A percentile compares a stretch with the other conserved stretches of the same genome.
Evolutionary conservation across 2,113 vertebrate species (phyloP).

Genomic region (Apteryx mantelli): DNA sequence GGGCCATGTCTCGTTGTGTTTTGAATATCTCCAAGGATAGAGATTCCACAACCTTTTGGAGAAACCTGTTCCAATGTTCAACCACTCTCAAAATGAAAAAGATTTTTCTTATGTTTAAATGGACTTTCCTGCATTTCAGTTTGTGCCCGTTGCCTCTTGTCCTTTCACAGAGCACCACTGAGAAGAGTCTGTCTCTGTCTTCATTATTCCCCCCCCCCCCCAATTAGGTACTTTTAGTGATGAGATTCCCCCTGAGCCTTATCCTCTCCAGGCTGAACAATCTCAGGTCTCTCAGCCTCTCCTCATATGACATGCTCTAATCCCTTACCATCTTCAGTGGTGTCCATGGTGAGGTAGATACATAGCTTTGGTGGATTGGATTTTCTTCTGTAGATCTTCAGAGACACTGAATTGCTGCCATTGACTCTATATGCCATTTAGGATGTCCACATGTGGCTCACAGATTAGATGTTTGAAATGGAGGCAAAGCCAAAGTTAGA

Average conservation of each 20-base stretch:
- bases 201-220: rapidly evolving
- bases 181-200: neutral
- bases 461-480: neutral
- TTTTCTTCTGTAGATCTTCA: neutral
- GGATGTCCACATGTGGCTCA: too few species aligned
- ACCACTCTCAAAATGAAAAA: neutral
- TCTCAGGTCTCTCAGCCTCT: neutral
- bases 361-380: neutral
- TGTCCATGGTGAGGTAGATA: neutral
- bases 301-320: neutral
- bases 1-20: rapidly evolving
- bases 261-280: neutral
- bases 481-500: neutral
- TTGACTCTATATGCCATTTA: neutral
- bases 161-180: neutral
- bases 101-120: neutral
- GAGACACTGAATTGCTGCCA: neutral
- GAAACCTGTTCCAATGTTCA: neutral
- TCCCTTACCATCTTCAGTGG: neutral
- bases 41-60: neutral
- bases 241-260: neutral
- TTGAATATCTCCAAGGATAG: neutral
- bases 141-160: rapidly evolving
- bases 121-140: neutral
- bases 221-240: neutral